These are phyloP conservation scores for Silurus meridionalis DNA, from an alignment of 2,113 vertebrate species.

Conservation along the genomic window DNA sequence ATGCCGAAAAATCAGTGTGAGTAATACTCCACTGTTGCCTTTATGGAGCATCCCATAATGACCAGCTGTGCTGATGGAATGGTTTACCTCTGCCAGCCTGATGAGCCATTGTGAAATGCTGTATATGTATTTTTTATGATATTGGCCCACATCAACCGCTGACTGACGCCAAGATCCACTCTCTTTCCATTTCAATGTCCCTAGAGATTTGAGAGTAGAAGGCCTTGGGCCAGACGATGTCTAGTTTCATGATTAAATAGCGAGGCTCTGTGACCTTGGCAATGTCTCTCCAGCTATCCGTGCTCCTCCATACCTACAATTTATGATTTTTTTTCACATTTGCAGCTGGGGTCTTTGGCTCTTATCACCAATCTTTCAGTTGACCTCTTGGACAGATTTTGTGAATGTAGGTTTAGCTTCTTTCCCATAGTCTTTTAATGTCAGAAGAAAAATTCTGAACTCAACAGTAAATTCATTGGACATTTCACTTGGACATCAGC, in stretches of 20 bases:
- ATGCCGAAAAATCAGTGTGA: not conserved
- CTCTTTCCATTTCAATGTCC: conserved; percentile 49
- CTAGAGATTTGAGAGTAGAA: conserved; percentile 32
- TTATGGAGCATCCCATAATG: conserved; percentile 51
- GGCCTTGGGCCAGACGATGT: conserved; percentile 54
- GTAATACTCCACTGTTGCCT: conserved; percentile 23
- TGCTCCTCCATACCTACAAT: conserved; percentile 32
- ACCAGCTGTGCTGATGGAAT: conserved; percentile 28
- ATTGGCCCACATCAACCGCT: conserved; percentile 44
- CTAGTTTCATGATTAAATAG: conserved; percentile 58
- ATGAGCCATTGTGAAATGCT: conserved; percentile 54
- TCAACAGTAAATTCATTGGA: not conserved
- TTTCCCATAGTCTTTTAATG: not conserved
- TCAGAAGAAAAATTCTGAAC: not conserved
- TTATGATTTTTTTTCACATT: conserved; percentile 16
- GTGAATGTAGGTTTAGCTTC: not conserved
- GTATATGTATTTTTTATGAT: conserved; percentile 57
- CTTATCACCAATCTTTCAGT: conserved; percentile 42
- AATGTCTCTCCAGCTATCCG: conserved; percentile 55
- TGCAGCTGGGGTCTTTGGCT: conserved; percentile 48
- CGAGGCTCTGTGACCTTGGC: conserved; percentile 58
- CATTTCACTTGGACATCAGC: not conserved
- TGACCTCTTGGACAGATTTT: conserved; percentile 24
- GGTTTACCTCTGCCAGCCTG: conserved; percentile 42
- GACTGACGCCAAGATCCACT: conserved; percentile 47